phyloP scores from a whole-genome alignment of 2,113 vertebrate species.

The Cercopithecus mona region DNA sequence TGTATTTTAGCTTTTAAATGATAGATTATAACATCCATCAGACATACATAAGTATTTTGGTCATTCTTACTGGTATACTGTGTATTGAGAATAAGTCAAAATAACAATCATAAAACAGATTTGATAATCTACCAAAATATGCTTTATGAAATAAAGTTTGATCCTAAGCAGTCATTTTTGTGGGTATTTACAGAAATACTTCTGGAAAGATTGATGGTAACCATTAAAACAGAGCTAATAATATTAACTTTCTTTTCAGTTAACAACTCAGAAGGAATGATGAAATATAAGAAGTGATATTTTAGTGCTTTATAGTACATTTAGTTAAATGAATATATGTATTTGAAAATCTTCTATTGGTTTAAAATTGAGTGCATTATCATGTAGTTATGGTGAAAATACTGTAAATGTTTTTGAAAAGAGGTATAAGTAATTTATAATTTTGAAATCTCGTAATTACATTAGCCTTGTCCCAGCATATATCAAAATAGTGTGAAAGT shows the following conservation, averaged over 20 bases:
- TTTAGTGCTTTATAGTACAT: not conserved
- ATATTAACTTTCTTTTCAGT: conserved; percentile 37
- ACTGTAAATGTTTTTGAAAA: conserved; percentile 31
- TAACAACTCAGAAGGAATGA: not conserved
- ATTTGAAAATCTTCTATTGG: not conserved
- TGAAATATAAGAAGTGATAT: not conserved
- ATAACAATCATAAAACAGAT: not conserved
- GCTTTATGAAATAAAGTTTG: conserved; percentile 39
- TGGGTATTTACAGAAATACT: not conserved
- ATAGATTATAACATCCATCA: not conserved
- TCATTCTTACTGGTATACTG: not conserved
- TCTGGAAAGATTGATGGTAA: not conserved
- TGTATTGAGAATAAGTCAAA: not conserved
- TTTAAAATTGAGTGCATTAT: not conserved
- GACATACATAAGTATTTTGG: not conserved
- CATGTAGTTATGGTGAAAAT: not conserved
- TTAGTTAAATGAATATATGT: not conserved
- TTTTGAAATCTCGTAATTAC: conserved; percentile 7
- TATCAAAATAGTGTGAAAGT: not conserved
- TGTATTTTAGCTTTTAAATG: conserved; percentile 12
- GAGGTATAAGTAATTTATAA: not conserved
- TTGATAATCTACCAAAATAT: conserved; percentile 7
- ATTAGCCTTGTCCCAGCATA: not conserved
- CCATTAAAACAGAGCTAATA: conserved; percentile 16
- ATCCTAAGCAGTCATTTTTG: conserved; percentile 33